Evolutionary conservation across 2,888 invertebrate species (phyloP), one percentile per base, ranked within the genome.

Genomic region (Subacronicta megacephala): DNA sequence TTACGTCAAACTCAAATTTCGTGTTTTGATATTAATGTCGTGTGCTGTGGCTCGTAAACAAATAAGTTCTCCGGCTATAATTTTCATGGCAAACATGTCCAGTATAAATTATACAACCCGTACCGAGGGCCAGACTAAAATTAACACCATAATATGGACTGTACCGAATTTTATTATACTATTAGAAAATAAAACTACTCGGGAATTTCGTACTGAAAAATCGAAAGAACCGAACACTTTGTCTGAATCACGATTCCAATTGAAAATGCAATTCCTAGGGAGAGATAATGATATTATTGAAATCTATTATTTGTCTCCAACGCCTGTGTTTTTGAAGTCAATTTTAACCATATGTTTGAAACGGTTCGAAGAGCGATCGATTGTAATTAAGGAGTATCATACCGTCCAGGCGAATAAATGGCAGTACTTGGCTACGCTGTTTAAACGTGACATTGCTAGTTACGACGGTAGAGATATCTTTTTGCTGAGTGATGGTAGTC

Each of bases 181-280:
- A 5, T 70, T 94, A 29, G 89, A 90, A 63, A 89, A 88, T 56
- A 93, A 90, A 78, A 77, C 77, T 2, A 82, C 73, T 1, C 75
- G 86, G 41, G 93, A 93, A 62, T 88, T 92, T 60, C 89, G 92
- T 13, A 89, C 90, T 0, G 87, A 88, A 37, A 89, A 86, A 65
- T 75, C 80, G 0, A 86, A 86, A 60, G 87, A 89, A 53, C 62
- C 81, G 0, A 60, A 60, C 5, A 59, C 57, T 15, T 38, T 76
- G 2, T 50, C 73, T 1, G 84, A 88, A 45, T 81, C 85, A 2
- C 81, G 82, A 51, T 93, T 93, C 53, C 90, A 92, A 65, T 67
- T 93, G 26, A 94, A 93, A 77, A 92, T 94, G 88, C 87, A 89
- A 53, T 91, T 93, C 59, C 68, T 92, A 35, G 94, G 94, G 1